phyloP scores from a whole-genome alignment of 1,140 invertebrate species.

The Drosophila mauritiana region DNA sequence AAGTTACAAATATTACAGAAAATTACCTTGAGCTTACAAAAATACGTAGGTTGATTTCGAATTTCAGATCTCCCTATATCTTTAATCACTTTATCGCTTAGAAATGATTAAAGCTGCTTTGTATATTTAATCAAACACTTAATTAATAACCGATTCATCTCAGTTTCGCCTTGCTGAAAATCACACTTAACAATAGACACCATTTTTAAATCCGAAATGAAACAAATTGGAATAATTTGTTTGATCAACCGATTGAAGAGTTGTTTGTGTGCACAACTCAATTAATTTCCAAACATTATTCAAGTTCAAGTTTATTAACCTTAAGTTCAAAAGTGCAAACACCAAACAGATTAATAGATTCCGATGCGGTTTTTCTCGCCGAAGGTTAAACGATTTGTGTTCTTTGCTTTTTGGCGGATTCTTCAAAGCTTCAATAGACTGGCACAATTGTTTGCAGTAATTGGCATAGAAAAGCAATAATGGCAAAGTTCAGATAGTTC shows the following conservation, averaged over 20 bases:
- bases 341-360: slow-evolving; percentile 45
- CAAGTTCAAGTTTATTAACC: slow-evolving; percentile 77
- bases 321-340: slow-evolving; percentile 50
- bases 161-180: not conserved
- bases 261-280: slow-evolving; percentile 45
- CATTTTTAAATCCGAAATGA: slow-evolving; percentile 28
- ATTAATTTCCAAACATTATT: slow-evolving; percentile 62
- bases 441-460: slow-evolving; percentile 34
- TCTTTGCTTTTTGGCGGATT: slow-evolving; percentile 33
- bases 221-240: slow-evolving; percentile 41
- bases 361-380: slow-evolving; percentile 21
- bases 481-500: slow-evolving; percentile 21
- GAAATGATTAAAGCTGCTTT: no score
- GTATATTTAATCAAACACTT: not conserved
- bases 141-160: slow-evolving; percentile 7
- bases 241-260: slow-evolving; percentile 29
- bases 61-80: no score
- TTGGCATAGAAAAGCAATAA: slow-evolving; percentile 7
- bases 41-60: no score
- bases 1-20: slow-evolving; percentile 1
- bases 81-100: no score
- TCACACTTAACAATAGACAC: slow-evolving; percentile 19
- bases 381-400: slow-evolving; percentile 34
- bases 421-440: slow-evolving; percentile 29
- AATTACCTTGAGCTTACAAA: not conserved